Evolutionary conservation across 2,797 vertebrate species (phyloP).

Genomic region (Cyprinodon diabolis): DNA sequence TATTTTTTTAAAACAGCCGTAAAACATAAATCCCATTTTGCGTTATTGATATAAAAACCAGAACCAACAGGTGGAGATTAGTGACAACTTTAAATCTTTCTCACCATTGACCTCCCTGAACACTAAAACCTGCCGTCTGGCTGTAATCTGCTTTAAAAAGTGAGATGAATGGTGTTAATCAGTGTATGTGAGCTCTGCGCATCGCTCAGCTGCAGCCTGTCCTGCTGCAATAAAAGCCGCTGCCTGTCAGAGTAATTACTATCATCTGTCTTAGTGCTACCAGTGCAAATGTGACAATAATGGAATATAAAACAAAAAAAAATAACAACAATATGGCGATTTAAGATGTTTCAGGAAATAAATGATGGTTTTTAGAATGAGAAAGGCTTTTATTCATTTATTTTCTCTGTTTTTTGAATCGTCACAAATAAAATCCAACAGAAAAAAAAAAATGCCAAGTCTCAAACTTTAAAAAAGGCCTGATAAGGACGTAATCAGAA

Average conservation of each 20-base stretch:
- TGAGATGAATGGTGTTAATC: conserved; percentile 76
- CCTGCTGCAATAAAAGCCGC: conserved; percentile 71
- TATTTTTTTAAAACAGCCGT: too few species aligned
- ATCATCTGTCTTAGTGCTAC: conserved; percentile 66
- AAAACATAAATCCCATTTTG: not conserved
- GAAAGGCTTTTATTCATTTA: conserved; percentile 33
- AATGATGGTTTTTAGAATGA: not conserved
- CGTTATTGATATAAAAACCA: not conserved
- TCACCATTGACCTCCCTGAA: not conserved
- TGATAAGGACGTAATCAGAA: not conserved
- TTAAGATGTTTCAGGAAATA: not conserved
- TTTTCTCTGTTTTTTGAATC: conserved; percentile 16
- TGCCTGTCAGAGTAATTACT: conserved; percentile 71
- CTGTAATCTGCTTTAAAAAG: conserved; percentile 45
- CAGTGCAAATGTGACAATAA: conserved; percentile 11
- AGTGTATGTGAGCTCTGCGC: conserved; percentile 42
- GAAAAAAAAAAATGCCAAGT: conserved; percentile 16
- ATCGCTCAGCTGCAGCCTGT: conserved; percentile 55
- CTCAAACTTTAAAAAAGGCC: conserved; percentile 34
- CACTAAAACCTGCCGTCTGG: conserved; percentile 18
- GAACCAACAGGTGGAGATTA: conserved; percentile 11
- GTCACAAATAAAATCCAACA: conserved; percentile 13
- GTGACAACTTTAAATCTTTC: not conserved
- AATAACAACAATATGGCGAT: too few species aligned
- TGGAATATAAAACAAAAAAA: too few species aligned